A percentile compares a stretch with the other conserved stretches of the same genome.
phyloP scores from a whole-genome alignment of 2,888 invertebrate species.

The Galerucella pusilla region DNA sequence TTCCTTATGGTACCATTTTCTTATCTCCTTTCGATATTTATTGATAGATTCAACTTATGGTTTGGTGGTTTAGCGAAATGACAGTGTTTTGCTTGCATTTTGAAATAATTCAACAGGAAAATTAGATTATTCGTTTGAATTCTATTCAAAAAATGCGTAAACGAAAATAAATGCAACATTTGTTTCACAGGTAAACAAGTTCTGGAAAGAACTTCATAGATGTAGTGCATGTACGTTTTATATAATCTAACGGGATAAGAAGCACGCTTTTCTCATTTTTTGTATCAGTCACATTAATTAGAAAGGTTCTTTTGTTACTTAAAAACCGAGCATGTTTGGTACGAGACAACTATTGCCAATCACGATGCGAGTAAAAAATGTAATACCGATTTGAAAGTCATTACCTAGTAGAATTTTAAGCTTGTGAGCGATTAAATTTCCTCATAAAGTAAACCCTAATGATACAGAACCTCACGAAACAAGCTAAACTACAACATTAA shows the following conservation, averaged over 20 bases:
- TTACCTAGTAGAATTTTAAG: constrained; percentile 47
- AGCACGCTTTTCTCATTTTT: background rate
- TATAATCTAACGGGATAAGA: background rate
- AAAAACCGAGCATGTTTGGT: background rate
- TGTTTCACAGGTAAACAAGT: too few relatives aligned
- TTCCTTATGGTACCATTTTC: too few relatives aligned
- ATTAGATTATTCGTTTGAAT: too few relatives aligned
- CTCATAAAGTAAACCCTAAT: constrained; percentile 60
- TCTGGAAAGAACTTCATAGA: too few relatives aligned
- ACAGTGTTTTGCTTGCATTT: too few relatives aligned
- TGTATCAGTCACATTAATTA: background rate
- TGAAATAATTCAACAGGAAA: too few relatives aligned
- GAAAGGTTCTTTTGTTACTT: background rate
- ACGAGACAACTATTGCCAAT: constrained; percentile 26
- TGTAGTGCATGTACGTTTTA: too few relatives aligned
- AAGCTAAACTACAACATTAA: constrained; percentile 59
- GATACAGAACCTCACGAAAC: constrained; percentile 60
- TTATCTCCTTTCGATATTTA: too few relatives aligned
- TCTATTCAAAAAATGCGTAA: too few relatives aligned
- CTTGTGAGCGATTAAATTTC: constrained; percentile 51
- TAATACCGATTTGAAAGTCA: constrained; percentile 45
- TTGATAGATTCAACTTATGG: too few relatives aligned
- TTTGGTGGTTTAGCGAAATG: too few relatives aligned
- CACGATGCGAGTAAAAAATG: constrained; percentile 40
- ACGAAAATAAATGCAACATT: too few relatives aligned